phyloP scores from a whole-genome alignment of 2,113 vertebrate species.

The Protobothrops mucrosquamatus region DNA sequence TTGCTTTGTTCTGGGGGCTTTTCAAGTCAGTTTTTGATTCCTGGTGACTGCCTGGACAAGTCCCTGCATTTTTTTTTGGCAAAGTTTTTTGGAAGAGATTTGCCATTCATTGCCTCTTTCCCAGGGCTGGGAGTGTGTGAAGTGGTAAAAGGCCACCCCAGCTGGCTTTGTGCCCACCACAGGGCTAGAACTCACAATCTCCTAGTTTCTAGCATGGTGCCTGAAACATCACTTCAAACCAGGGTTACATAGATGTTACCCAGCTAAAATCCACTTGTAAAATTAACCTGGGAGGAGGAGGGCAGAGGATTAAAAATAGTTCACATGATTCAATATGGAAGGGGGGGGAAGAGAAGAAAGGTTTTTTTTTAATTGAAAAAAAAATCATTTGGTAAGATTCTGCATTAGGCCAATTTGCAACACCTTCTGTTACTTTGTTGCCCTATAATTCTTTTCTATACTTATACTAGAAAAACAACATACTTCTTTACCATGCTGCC shows the following conservation, averaged over 20 bases:
- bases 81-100: not conserved
- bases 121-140: not conserved
- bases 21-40: not conserved
- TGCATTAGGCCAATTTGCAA: not conserved
- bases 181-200: not conserved
- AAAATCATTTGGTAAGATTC: not conserved
- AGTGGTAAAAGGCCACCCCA: not conserved
- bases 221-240: not conserved
- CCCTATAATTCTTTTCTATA: not conserved
- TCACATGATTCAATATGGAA: not conserved
- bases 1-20: not conserved
- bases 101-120: not conserved
- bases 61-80: not conserved
- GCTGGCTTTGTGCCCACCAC: not conserved
- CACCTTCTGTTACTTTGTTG: not conserved
- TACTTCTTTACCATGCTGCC: not conserved
- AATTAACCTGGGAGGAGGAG: not conserved
- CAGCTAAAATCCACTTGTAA: not conserved
- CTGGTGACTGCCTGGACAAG: not conserved
- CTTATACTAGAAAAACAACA: not conserved
- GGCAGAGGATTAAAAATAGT: not conserved
- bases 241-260: not conserved
- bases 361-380: not conserved
- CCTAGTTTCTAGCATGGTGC: not conserved
- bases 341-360: not conserved